Percentiles rank a stretch among this genome's conserved stretches.
Conservation (phyloP, 2,113 vertebrate genomes). For the Malaclemys terrapin region DNA sequence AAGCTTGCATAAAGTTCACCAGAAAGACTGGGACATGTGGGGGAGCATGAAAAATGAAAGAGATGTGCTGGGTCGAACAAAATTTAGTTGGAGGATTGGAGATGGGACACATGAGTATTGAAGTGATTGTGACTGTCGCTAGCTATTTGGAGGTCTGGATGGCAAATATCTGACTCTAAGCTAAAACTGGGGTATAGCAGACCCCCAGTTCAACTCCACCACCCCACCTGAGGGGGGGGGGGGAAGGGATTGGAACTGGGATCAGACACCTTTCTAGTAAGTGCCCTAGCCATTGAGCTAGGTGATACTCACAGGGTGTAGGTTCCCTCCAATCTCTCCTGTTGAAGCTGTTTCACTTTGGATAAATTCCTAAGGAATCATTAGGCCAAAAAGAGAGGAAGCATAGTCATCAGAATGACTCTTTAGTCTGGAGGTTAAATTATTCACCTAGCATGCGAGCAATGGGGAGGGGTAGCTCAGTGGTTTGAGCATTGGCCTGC, state of each 20-base stretch:
- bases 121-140: not conserved
- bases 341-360: not conserved
- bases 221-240: not conserved
- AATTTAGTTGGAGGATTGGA: not conserved
- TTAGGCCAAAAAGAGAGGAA: not conserved
- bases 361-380: not conserved
- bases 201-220: not conserved
- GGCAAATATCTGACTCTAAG: not conserved
- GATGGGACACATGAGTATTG: not conserved
- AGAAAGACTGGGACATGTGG: not conserved
- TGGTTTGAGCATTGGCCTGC: too few relatives aligned
- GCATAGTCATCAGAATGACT: not conserved
- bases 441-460: not conserved
- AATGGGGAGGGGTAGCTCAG: too few relatives aligned
- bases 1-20: not conserved
- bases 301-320: not conserved
- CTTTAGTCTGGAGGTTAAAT: not conserved
- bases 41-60: not conserved
- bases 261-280: not conserved
- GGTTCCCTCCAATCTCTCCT: not conserved
- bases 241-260: not conserved
- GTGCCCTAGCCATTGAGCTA: not conserved
- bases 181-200: not conserved
- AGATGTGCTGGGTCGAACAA: not conserved
- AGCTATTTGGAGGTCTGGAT: not conserved